Base-by-base conservation (phyloP, 2,888 invertebrate genomes). In the Tetheella fluctuosa region DNA sequence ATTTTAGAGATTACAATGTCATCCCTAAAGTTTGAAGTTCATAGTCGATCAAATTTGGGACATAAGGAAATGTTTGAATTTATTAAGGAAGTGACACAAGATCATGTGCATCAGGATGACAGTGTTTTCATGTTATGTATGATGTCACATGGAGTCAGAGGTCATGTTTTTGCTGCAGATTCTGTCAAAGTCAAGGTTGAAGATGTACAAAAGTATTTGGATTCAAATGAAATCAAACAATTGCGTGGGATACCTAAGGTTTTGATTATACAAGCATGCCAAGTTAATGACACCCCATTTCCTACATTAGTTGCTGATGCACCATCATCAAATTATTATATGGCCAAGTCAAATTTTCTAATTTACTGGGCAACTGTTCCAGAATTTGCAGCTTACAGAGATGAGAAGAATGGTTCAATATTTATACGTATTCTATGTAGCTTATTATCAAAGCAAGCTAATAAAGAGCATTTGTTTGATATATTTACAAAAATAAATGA, bases 301-400 rank as follows among this genome's bases (percentile, higher is more conserved):
- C 65, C 70, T 1, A 68, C 59, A 23, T 58, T 91, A 23, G 85
- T 86, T 30, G 77, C 91, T 25, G 93, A 92, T 74, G 77, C 77
- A 15, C 83, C 85, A 10, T 63, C 59, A 55, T 59, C 74, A 25
- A 73, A 65, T 59, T 76, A 73, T 64, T 76, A 82, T 58, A 69
- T 88, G 34, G 80, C 80, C 57, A 91, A 89, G 68, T 79, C 84
- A 0, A 87, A 92, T 69, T 88, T 89, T 52, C 77, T 92, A 5
- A 80, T 91, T 15, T 92, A 84, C 65, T 91, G 89, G 88, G 92
- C 93, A 0, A 93, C 92, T 23, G 88, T 90, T 55, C 89, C 91
- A 7, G 87, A 89, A 69, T 84, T 86, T 74, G 88, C 89, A 72
- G 90, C 93, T 4, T 91, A 76, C 58, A 86, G 93, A 71, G 73